Base-by-base conservation (phyloP, 2,888 invertebrate species). In the Zaprionus obscuricornis region DNA sequence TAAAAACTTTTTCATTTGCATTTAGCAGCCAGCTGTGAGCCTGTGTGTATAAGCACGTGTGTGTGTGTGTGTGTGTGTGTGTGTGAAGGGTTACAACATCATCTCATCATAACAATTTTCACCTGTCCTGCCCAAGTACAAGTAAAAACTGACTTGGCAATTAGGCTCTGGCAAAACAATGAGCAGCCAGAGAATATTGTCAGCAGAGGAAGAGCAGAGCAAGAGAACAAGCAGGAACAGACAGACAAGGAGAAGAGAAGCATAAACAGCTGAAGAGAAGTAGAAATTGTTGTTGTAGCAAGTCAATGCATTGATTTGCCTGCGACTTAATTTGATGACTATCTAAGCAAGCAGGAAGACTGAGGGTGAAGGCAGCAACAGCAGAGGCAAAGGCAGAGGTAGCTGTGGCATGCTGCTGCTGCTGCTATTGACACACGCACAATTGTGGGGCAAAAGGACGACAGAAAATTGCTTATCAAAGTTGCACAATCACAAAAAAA, bases 1-100 rank as follows among this genome's bases (percentile, higher is more conserved):
- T 78, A 70, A 73, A 75, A 60, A n/a, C 74, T 83, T 75, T 74
- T 79, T 75, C 78, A 85, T 79, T 79, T 75, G 84, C 78, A 79
- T 79, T 85, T 83, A 39, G 49, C 20, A 36, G 29, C 31, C 60
- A 67, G 54, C 20, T 52, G 51, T 43, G 26, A 17, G 10, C 16
- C 7, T 16, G 24, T n/a, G 26, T 24, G 22, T 18, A 7, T 16
- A 11, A 7, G 13, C 34, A 16, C 17, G 27, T 17, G 10, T 26
- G 33, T 10, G 24, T 45, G 42, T 51, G 37, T 26, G 46, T 17
- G 17, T 20, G 39, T 22, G 20, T 37, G 34, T 27, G 31, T 43
- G 40, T 29, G 45, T 13, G 39, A 34, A 58, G 73, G 57, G 52
- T 52, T 42, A 52, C 40, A 43, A 26, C 26, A 43, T 57, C 56